Conservation (phyloP, 2,888 invertebrate species). For the Zelleria hepariella region DNA sequence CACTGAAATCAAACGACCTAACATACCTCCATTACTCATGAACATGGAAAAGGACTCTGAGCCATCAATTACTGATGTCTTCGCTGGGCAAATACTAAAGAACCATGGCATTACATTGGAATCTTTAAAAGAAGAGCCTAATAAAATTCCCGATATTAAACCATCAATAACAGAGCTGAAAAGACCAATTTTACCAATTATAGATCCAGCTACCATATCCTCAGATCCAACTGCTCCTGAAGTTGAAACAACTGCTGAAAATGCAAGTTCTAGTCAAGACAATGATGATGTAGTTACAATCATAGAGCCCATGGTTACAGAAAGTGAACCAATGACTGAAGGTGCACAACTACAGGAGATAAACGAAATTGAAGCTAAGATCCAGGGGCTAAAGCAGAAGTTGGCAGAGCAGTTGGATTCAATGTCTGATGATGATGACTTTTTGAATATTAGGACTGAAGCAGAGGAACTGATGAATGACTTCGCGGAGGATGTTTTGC, state of each 20-base stretch:
- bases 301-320: neutral
- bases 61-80: constrained; percentile 74
- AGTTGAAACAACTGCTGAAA: neutral
- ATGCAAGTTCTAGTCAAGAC: constrained; percentile 7
- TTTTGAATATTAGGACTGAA: constrained; percentile 75
- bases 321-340: constrained; percentile 39
- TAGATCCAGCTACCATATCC: constrained; percentile 53
- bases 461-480: constrained; percentile 71
- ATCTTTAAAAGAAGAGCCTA: constrained; percentile 29
- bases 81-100: constrained; percentile 74
- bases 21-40: constrained; percentile 60
- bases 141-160: constrained; percentile 36
- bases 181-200: constrained; percentile 52
- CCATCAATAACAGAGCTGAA: constrained; percentile 32
- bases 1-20: constrained; percentile 54
- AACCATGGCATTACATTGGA: constrained; percentile 56
- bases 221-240: constrained; percentile 1
- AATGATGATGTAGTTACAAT: constrained; percentile 22
- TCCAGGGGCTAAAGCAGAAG: constrained; percentile 61
- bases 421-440: constrained; percentile 76
- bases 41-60: constrained; percentile 63
- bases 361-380: constrained; percentile 74
- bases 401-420: constrained; percentile 61
- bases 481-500: constrained; percentile 63
- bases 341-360: constrained; percentile 57